phyloP scores from a whole-genome alignment of 2,113 vertebrate species.

The Elachura formosa region DNA sequence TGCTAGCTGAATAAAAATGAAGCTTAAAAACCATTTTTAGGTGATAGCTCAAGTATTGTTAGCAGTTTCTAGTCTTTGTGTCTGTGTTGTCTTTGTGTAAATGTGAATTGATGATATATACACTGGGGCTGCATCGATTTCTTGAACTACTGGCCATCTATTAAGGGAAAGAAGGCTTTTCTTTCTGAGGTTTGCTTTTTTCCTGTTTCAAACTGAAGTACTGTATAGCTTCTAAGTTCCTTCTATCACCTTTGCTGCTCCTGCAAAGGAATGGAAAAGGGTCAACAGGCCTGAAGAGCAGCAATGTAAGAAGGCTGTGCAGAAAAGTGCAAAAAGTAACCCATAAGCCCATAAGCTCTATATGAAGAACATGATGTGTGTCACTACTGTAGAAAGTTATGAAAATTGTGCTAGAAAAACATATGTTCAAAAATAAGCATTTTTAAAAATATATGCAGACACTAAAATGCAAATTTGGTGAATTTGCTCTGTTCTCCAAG shows the following conservation, averaged over 20 bases:
- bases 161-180: neutral
- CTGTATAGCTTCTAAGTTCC: neutral
- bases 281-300: neutral
- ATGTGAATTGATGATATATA: neutral
- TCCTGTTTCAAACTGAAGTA: neutral
- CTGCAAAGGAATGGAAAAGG: neutral
- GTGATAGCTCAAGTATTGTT: neutral
- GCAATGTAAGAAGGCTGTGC: neutral
- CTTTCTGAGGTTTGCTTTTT: neutral
- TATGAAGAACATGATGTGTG: neutral
- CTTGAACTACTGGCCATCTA: neutral
- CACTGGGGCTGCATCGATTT: neutral
- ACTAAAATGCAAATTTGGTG: neutral
- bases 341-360: rapidly evolving
- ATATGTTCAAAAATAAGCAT: neutral
- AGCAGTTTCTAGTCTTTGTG: neutral
- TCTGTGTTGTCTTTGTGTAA: neutral
- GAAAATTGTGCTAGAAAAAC: neutral
- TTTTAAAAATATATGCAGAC: neutral
- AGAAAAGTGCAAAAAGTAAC: neutral
- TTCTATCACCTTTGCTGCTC: neutral
- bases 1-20: neutral
- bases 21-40: neutral
- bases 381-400: neutral
- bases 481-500: neutral